Evolutionary conservation across 2,113 vertebrate species (phyloP), one percentile per base, ranked within the genome.

Genomic region (Eurypyga helias): DNA sequence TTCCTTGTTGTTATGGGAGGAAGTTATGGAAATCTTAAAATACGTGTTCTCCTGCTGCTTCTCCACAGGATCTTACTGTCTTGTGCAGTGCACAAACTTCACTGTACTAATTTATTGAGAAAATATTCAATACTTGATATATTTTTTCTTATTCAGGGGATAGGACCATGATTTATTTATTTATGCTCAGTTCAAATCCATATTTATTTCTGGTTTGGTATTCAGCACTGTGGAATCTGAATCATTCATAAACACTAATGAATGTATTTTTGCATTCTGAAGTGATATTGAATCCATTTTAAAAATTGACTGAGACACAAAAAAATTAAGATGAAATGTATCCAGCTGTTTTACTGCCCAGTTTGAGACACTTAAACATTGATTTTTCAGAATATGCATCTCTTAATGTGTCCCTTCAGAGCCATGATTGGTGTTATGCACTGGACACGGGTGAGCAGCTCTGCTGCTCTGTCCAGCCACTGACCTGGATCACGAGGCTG

Each of bases 121-220:
- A 87, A 87, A 89, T 69, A 89, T 6, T 87, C 33, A 72, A 16
- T 84, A 61, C 79, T 83, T 79, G 69, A n/a, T 92, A 1, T 62
- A 45, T 89, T 83, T 36, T 51, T 71, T 19, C 57, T 83, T 45
- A 15, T 96, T 87, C 17, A 34, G 38, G 34, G 29, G 34, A 21
- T 89, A 36, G 78, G 72, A 31, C 70, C 36, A 79, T 93, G 66
- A 82, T 86, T 89, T 97, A 96, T 92, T 95, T 90, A 93, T 89
- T 89, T 43, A 43, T 33, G 21, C 65, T 79, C 3, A 0, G 31
- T 75, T 94, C 45, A 91, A 91, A 93, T 96, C 73, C 87, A 61
- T 94, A 85, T 95, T 94, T 94, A 95, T 96, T 95, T 90, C 94
- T 91, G 26, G 17, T 96, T 87, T 71, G 70, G 48, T 91, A 89